Conservation (phyloP, 2,113 vertebrate species). For the Periophthalmodon schlosseri region DNA sequence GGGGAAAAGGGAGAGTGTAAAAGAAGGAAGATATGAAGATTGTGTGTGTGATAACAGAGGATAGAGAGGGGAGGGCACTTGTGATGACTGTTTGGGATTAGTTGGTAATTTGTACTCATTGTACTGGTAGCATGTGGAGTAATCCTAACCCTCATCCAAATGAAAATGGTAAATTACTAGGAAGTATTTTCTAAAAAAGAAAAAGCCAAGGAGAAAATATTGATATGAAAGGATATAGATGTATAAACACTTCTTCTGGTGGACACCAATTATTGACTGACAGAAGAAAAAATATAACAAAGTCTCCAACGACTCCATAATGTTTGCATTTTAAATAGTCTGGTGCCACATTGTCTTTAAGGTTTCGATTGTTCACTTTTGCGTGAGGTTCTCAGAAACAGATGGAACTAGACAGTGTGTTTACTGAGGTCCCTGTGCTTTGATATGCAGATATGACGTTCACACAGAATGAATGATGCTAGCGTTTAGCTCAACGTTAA, state of each 20-base stretch:
- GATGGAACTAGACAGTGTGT: conserved; percentile 77
- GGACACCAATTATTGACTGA: neutral
- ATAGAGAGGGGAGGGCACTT: neutral
- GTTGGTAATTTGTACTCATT: too few species aligned
- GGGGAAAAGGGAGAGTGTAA: too few species aligned
- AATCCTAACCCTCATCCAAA: too few species aligned
- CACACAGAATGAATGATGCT: conserved; percentile 81
- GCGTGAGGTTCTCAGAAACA: conserved; percentile 58
- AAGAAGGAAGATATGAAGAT: neutral
- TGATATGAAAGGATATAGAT: neutral
- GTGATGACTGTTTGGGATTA: neutral
- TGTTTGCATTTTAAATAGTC: conserved; percentile 11
- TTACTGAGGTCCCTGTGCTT: conserved; percentile 78
- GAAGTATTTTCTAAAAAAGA: too few species aligned
- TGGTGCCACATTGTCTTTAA: conserved; percentile 22
- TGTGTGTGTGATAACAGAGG: neutral
- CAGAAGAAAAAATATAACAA: neutral
- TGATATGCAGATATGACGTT: conserved; percentile 86
- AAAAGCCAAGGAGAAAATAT: too few species aligned
- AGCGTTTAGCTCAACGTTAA: conserved; percentile 40
- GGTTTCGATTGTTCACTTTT: conserved; percentile 42
- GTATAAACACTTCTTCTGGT: neutral
- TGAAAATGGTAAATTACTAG: too few species aligned
- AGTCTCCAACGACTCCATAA: neutral
- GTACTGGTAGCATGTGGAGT: too few species aligned